A percentile compares a stretch with the other conserved stretches of the same genome.
phyloP scores from a whole-genome alignment of 2,888 invertebrate genomes.

The Diaphora mendica region DNA sequence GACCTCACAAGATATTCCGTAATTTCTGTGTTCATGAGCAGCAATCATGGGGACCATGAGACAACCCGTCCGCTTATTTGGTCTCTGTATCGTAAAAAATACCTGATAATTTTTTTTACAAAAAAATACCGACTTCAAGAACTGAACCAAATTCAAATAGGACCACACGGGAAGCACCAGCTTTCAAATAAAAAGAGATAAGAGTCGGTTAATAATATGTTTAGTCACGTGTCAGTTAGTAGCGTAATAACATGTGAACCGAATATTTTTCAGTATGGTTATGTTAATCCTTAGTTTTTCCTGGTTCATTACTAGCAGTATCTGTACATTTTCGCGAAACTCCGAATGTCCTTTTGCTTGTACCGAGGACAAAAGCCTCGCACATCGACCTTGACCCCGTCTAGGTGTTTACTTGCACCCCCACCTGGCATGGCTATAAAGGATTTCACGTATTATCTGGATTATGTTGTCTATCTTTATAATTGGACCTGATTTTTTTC shows the following conservation, averaged over 20 bases:
- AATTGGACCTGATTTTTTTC: background rate
- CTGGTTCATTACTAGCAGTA: background rate
- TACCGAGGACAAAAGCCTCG: constrained; percentile 42
- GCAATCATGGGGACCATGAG: no score
- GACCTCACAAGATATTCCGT: no score
- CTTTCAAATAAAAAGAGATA: no score
- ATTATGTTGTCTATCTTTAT: background rate
- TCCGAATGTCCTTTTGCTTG: constrained; percentile 30
- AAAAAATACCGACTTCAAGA: no score
- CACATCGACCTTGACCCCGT: constrained; percentile 59
- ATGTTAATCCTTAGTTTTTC: background rate
- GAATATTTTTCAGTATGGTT: background rate
- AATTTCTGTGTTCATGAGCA: background rate
- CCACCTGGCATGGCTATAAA: constrained; percentile 53
- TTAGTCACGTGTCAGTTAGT: background rate
- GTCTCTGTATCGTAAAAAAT: background rate
- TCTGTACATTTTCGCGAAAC: background rate
- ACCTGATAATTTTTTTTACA: background rate
- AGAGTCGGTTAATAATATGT: background rate
- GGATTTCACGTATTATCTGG: constrained; percentile 45
- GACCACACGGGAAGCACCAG: no score
- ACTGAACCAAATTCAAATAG: no score
- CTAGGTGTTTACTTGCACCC: constrained; percentile 59
- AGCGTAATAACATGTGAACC: background rate
- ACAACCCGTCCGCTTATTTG: background rate